These are phyloP conservation scores for Nannoperca australis DNA, from an alignment of 2,797 vertebrate species.

Conservation along the genomic window DNA sequence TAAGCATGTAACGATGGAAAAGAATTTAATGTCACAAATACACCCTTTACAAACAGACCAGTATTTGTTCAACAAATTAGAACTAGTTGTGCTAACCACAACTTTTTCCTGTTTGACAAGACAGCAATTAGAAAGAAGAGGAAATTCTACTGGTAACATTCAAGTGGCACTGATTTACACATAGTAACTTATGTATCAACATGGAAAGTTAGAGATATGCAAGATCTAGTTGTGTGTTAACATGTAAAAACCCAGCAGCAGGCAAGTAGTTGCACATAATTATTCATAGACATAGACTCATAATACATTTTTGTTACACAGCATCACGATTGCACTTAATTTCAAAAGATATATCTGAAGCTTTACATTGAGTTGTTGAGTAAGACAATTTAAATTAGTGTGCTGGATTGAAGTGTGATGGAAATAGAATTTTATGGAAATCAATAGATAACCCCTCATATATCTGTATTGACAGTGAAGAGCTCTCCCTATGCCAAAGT, in stretches of 20 bases:
- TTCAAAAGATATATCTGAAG: not conserved
- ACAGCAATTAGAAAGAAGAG: constrained; percentile 45
- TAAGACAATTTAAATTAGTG: constrained; percentile 17
- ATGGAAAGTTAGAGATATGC: not conserved
- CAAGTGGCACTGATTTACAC: constrained; percentile 21
- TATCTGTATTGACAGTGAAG: constrained; percentile 42
- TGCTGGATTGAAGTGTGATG: constrained; percentile 16
- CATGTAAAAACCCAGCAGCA: not conserved
- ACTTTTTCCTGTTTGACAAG: constrained; percentile 56
- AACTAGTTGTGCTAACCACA: constrained; percentile 72
- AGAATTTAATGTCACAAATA: constrained; percentile 78
- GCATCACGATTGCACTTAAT: not conserved
- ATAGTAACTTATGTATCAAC: not conserved
- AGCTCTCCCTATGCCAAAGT: constrained; percentile 40
- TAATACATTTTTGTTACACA: not conserved
- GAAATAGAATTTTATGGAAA: constrained; percentile 28
- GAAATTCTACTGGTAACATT: constrained; percentile 10
- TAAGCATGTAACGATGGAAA: constrained; percentile 71
- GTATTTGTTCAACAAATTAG: constrained; percentile 76
- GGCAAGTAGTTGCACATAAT: not conserved
- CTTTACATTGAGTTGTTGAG: constrained; percentile 5
- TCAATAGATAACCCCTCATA: constrained; percentile 40
- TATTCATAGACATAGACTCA: constrained; percentile 3
- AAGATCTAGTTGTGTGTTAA: not conserved
- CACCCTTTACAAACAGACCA: constrained; percentile 65